Evolutionary conservation across 2,797 vertebrate species (phyloP).

Genomic region (Florisuga fusca): DNA sequence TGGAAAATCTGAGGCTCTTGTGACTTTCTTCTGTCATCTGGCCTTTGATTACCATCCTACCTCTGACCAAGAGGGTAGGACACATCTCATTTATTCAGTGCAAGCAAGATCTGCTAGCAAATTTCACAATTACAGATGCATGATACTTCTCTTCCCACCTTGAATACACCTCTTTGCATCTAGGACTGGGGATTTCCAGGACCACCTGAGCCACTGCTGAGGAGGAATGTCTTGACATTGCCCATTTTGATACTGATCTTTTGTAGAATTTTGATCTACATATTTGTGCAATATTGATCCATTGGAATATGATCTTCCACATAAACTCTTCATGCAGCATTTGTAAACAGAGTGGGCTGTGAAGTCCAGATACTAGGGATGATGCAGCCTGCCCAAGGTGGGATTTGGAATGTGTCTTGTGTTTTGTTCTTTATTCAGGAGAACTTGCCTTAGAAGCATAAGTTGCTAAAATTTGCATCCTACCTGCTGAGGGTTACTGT

Average conservation of each 20-base stretch:
- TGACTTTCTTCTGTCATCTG: slow-evolving; percentile 12
- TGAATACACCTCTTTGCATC: neutral
- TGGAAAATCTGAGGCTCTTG: slow-evolving; percentile 7
- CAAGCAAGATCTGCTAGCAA: neutral
- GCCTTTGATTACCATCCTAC: neutral
- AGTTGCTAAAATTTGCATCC: neutral
- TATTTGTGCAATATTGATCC: neutral
- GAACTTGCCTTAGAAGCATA: neutral
- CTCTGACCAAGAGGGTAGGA: slow-evolving; percentile 16
- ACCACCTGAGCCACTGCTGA: neutral
- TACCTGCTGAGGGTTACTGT: neutral
- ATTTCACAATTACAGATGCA: neutral
- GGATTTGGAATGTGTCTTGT: neutral
- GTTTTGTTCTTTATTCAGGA: neutral
- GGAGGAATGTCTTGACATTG: neutral
- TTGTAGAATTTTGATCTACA: neutral
- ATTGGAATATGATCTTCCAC: neutral
- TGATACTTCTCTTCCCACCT: neutral
- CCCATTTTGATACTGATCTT: neutral
- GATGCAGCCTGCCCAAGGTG: neutral
- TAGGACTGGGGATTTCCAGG: neutral
- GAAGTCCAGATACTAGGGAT: neutral
- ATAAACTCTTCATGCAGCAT: neutral
- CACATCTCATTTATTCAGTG: neutral
- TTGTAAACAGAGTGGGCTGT: neutral